Evolutionary conservation across 2,113 vertebrate genomes (phyloP), one percentile per base, ranked within the genome.

Genomic region (Perca flavescens): DNA sequence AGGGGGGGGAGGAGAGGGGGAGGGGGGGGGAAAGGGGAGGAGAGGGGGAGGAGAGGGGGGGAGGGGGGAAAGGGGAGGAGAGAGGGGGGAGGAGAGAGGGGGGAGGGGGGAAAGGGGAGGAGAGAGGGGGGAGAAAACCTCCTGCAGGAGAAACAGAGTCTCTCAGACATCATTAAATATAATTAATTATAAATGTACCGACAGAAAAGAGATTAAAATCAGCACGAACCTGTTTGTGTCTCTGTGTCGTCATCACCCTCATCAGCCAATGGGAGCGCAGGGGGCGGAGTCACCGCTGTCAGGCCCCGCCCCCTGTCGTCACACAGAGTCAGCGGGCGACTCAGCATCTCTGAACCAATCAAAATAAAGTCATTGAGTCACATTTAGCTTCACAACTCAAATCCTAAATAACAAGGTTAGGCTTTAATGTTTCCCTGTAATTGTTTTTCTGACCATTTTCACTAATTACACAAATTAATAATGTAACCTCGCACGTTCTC

Each of bases 311-410:
- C 63, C 46, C 78, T 40, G 1, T 21, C 57, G 0, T 64, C 61
- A 2, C 31, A 40, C 9, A 74, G 52, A 0, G 54, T 62, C 13
- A 70, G 52, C 0, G 79, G 81, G 25, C 36, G 90, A 69, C 86
- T 85, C 25, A 91, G 85, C 91, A 92, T 92, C 4, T 52, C 87
- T 86, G 21, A 40, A 1, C 25, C 36, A 40, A 40, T 2, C 36
- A 40, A 3, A 0, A 47, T 15, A 49, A 50, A 63, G 16, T 40
- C 36, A 8, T 40, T 36, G 73, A 50, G 1, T 40, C 36, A 40
- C 36, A 40, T 40, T 9, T 9, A 40, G 36, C 36, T 5, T 34
- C 34, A 31, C 31, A 31, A 28, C 28, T 28, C 28, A 28, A 28
- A 34, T 6, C 6, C 34, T 34, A 6, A 34, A 34, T 34, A 34